These are phyloP conservation scores for Australoheros scitulus DNA, from an alignment of 2,113 vertebrate genomes.

Conservation along the genomic window DNA sequence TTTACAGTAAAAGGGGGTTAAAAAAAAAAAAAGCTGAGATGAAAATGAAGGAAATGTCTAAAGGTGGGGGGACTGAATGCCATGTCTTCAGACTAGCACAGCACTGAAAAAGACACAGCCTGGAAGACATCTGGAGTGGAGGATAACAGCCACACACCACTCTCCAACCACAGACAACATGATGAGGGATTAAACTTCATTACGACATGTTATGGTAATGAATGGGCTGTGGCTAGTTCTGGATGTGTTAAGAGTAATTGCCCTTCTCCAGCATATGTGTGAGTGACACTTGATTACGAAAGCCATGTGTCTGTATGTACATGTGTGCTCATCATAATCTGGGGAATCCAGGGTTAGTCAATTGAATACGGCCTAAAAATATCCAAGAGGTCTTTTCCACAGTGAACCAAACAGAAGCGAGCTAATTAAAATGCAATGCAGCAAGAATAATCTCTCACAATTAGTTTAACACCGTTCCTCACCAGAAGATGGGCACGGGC, in stretches of 20 bases:
- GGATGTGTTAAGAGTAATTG: slow-evolving; percentile 71
- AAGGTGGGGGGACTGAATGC: slow-evolving; percentile 27
- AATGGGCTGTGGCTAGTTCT: slow-evolving; percentile 69
- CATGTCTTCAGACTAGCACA: slow-evolving; percentile 38
- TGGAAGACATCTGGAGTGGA: slow-evolving; percentile 68
- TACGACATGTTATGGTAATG: slow-evolving; percentile 76
- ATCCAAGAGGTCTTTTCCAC: background rate
- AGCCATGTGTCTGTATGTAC: slow-evolving; percentile 26
- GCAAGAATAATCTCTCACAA: slow-evolving; percentile 21
- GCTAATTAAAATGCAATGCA: slow-evolving; percentile 67
- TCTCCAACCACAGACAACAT: slow-evolving; percentile 72
- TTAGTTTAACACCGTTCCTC: slow-evolving; percentile 36
- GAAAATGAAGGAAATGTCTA: slow-evolving; percentile 30
- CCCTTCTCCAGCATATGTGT: slow-evolving; percentile 40
- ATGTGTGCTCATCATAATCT: slow-evolving; percentile 31
- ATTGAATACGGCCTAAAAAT: slow-evolving; percentile 20
- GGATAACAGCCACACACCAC: slow-evolving; percentile 65
- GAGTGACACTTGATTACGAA: slow-evolving; percentile 59
- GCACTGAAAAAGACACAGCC: slow-evolving; percentile 47
- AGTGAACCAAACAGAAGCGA: slow-evolving; percentile 42
- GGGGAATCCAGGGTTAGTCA: slow-evolving; percentile 2
- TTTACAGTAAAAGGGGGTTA: slow-evolving; percentile 30
- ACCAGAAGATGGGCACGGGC: slow-evolving; percentile 29
- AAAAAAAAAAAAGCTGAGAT: slow-evolving; percentile 19
- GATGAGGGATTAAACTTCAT: slow-evolving; percentile 75